Base-by-base conservation (phyloP, 2,888 invertebrate species). In the Pheosia tremula region DNA sequence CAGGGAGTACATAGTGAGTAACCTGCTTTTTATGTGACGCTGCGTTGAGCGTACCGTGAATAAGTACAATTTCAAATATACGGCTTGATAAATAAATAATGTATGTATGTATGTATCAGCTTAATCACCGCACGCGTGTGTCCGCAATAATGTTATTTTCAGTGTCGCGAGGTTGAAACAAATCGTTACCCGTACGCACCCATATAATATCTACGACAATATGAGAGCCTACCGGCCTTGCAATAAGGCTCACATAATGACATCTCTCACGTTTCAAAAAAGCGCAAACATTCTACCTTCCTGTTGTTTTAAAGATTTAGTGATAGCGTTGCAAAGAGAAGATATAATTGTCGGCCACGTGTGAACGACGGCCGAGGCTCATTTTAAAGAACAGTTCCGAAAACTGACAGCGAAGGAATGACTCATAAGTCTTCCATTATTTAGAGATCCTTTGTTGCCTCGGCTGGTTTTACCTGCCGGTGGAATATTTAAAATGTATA, bases 91-190 rank as follows among this genome's bases (percentile, higher is more conserved):
- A 75, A 72, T 74, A 79, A 79, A 79, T 75, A 81, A 79, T 75
- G 68, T 77, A 79, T 69, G 77, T 74, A 79, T 75, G 68, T 77
- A 79, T 69, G 77, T 74, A 80, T 75, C 63, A 77, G 65, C 72
- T 80, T 83, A 83, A 86, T 84, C 83, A 81, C 77, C 74, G 69
- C 74, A 74, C 79, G 78, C 89, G 89, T 89, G 89, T 90, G 90
- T 73, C 71, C 73, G 66, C 66, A 78, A 78, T 87, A 87, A 86
- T 81, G 86, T 85, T 86, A 87, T 87, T 87, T 88, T 83, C 85
- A 85, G 83, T 88, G 88, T 89, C 88, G 85, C 79, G 80, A 75
- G 69, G 79, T 82, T 77, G 82, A 89, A 88, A 86, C 88, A 88
- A 84, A 89, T 87, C 24, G 24, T 24, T 86, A 85, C 77, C 82